Evolutionary conservation across 1,140 invertebrate species (phyloP).

Genomic region (Zaprionus lachaisei): DNA sequence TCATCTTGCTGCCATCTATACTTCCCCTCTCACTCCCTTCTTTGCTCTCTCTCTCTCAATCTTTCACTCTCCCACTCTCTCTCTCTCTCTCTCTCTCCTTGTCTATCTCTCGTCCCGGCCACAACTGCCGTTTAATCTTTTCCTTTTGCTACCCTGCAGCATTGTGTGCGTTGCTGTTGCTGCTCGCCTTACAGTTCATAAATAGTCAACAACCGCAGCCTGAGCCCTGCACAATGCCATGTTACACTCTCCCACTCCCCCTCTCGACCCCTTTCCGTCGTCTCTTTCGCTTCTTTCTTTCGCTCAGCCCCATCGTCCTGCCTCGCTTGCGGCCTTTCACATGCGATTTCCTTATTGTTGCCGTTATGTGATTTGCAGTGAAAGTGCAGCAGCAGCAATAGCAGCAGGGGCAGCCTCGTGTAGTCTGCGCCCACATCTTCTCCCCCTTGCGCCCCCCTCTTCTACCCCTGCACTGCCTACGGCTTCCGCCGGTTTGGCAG

Average conservation of each 20-base stretch:
- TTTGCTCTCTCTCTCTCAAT: neutral
- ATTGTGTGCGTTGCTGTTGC: conserved; percentile 9
- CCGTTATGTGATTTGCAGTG: conserved; percentile 65
- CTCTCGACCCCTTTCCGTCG: neutral
- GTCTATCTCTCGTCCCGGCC: neutral
- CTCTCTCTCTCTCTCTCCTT: neutral
- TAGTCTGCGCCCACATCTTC: no score
- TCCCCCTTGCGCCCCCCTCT: neutral
- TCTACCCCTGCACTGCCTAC: neutral
- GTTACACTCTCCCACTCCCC: neutral
- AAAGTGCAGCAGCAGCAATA: conserved; percentile 33
- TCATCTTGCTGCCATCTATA: neutral
- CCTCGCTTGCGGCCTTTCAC: conserved; percentile 54
- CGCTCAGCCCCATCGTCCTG: neutral
- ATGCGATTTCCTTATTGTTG: conserved; percentile 80
- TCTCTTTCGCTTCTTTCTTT: conserved; percentile 10
- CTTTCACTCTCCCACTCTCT: neutral
- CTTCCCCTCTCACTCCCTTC: neutral
- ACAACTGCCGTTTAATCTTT: conserved; percentile 6
- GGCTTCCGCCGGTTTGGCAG: conserved; percentile 44
- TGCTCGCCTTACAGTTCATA: conserved; percentile 64
- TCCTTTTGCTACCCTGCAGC: conserved; percentile 12
- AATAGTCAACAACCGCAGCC: conserved; percentile 56
- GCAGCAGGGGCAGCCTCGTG: no score
- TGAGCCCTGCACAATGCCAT: conserved; percentile 9